A percentile compares a stretch with the other conserved stretches of the same genome.
phyloP scores from a whole-genome alignment of 2,113 vertebrate genomes.

The Martes martes region DNA sequence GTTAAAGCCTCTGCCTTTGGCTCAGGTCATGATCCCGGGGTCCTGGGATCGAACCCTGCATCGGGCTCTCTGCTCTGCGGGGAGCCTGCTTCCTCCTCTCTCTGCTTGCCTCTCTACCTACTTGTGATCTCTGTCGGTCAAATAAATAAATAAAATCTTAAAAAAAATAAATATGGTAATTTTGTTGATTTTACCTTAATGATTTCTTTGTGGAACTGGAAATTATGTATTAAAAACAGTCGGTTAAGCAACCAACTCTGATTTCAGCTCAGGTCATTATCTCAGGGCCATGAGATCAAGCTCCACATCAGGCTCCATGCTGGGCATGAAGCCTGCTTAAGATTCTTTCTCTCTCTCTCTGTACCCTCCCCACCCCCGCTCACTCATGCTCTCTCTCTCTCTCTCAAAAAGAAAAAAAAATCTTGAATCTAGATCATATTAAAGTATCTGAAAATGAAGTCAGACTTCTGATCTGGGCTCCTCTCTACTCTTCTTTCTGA shows the following conservation, averaged over 20 bases:
- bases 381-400: not conserved
- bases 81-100: too few species aligned
- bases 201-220: not conserved
- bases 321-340: not conserved
- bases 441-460: not conserved
- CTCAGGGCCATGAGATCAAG: not conserved
- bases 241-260: not conserved
- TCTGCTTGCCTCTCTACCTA: too few species aligned
- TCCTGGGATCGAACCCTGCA: too few species aligned
- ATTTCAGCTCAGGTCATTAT: not conserved
- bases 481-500: not conserved
- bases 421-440: not conserved
- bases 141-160: too few species aligned
- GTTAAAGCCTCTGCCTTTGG: too few species aligned
- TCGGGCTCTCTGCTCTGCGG: too few species aligned
- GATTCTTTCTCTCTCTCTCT: not conserved
- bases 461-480: not conserved
- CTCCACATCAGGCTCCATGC: not conserved
- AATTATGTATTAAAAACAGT: not conserved
- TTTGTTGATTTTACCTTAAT: not conserved
- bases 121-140: too few species aligned
- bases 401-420: not conserved
- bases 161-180: not conserved
- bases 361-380: too few species aligned
- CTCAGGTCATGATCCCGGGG: too few species aligned